Conservation (phyloP, 2,113 vertebrate species). For the Pitta sordida region DNA sequence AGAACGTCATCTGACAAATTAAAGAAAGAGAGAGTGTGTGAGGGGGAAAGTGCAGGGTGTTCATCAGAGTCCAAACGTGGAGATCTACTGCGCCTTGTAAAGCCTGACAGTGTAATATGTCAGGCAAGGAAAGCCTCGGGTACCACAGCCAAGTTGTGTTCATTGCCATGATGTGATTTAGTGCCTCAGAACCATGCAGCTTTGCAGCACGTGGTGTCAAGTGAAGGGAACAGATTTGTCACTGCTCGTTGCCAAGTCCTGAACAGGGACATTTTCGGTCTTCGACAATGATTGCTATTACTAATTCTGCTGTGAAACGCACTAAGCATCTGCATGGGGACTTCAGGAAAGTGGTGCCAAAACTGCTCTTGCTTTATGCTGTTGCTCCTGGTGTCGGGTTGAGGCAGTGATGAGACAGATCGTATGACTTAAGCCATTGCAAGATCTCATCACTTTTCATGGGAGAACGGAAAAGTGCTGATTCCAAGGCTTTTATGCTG, state of each 20-base stretch:
- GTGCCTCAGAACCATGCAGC: not conserved
- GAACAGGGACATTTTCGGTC: slow-evolving; percentile 54
- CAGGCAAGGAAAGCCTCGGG: slow-evolving; percentile 2
- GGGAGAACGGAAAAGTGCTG: slow-evolving; percentile 79
- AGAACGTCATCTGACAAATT: slow-evolving; percentile 38
- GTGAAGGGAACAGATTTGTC: slow-evolving; percentile 64
- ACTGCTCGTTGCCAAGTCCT: slow-evolving; percentile 22
- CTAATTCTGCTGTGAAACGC: slow-evolving; percentile 71
- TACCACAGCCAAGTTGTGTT: slow-evolving; percentile 11
- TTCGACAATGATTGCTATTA: slow-evolving; percentile 56
- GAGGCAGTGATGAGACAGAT: slow-evolving; percentile 71
- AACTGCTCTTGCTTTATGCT: slow-evolving; percentile 69
- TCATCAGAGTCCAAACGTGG: not conserved
- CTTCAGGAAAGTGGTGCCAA: slow-evolving; percentile 71
- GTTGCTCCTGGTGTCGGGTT: slow-evolving; percentile 64
- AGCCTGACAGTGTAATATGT: slow-evolving; percentile 12
- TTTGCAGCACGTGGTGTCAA: slow-evolving; percentile 9
- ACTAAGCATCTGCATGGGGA: slow-evolving; percentile 72
- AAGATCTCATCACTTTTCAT: slow-evolving; percentile 82
- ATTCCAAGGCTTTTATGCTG: slow-evolving; percentile 72
- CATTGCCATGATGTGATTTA: slow-evolving; percentile 14
- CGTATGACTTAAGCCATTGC: slow-evolving; percentile 73
- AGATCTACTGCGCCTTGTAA: slow-evolving; percentile 27
- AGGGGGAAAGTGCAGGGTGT: not conserved
- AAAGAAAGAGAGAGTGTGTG: not conserved